Conservation (phyloP, 2,113 vertebrate genomes). For the Cyphomyrus discorhynchus region DNA sequence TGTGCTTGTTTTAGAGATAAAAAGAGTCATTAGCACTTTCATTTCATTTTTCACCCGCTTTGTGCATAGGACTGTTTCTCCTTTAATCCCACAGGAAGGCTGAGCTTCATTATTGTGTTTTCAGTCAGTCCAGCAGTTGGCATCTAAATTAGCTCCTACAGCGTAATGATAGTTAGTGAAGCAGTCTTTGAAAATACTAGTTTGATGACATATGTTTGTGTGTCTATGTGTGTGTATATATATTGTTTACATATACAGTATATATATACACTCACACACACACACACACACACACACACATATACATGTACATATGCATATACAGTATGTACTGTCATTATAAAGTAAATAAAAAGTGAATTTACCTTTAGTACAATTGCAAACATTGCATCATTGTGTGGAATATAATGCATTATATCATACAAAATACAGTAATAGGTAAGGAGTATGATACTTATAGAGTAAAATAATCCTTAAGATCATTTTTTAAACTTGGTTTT, state of each 20-base stretch:
- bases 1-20: conserved; percentile 31
- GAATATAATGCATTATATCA: not conserved
- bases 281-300: too few species aligned
- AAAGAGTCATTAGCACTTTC: conserved; percentile 40
- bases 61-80: conserved; percentile 8
- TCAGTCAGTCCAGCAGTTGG: conserved; percentile 19
- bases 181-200: not conserved
- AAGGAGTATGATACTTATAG: not conserved
- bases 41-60: conserved; percentile 16
- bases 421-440: not conserved
- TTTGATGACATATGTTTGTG: not conserved
- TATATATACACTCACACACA: too few species aligned
- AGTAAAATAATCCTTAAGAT: not conserved
- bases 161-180: not conserved
- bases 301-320: not conserved
- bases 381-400: not conserved
- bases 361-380: not conserved
- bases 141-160: conserved; percentile 17
- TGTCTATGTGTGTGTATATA: not conserved
- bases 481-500: not conserved
- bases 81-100: conserved; percentile 26
- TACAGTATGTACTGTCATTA: not conserved
- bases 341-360: not conserved
- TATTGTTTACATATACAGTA: too few species aligned
- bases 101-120: conserved; percentile 4